Conservation (phyloP, 1,140 invertebrate genomes). For the Lepeophtheirus salmonis region DNA sequence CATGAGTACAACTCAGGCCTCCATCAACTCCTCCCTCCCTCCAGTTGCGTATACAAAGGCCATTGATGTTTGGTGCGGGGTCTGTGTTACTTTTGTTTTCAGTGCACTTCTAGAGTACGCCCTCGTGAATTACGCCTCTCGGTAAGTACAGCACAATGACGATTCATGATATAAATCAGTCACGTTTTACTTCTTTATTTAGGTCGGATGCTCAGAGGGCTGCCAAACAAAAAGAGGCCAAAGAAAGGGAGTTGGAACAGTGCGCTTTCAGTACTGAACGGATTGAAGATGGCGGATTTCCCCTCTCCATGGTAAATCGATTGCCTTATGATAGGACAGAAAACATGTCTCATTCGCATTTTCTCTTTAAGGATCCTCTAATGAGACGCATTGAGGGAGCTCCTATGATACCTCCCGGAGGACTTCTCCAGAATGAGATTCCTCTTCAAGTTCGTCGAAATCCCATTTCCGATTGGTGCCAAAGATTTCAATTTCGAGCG, state of each 20-base stretch:
- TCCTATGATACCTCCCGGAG: slow-evolving; percentile 15
- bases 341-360: not conserved
- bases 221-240: slow-evolving; percentile 15
- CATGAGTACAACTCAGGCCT: slow-evolving; percentile 63
- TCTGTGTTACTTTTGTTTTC: slow-evolving; percentile 93
- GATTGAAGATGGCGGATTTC: slow-evolving; percentile 4
- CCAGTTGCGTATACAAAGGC: slow-evolving; percentile 35
- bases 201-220: slow-evolving; percentile 16
- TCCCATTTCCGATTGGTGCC: not conserved
- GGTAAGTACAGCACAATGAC: slow-evolving; percentile 45
- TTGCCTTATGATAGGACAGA: no score
- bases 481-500: slow-evolving; percentile 27
- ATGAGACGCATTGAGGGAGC: slow-evolving; percentile 19
- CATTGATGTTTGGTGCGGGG: slow-evolving; percentile 92
- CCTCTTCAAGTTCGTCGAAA: slow-evolving; percentile 4
- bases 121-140: slow-evolving; percentile 84
- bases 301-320: slow-evolving; percentile 18
- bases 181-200: slow-evolving; percentile 1
- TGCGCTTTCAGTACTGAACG: slow-evolving; percentile 14
- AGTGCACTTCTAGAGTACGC: slow-evolving; percentile 87
- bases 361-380: slow-evolving; percentile 17
- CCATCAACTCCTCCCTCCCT: slow-evolving; percentile 21
- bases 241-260: slow-evolving; percentile 14
- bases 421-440: slow-evolving; percentile 14
- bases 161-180: not conserved